Conservation (phyloP, 2,113 vertebrate genomes). For the Emydura subglobosa region DNA sequence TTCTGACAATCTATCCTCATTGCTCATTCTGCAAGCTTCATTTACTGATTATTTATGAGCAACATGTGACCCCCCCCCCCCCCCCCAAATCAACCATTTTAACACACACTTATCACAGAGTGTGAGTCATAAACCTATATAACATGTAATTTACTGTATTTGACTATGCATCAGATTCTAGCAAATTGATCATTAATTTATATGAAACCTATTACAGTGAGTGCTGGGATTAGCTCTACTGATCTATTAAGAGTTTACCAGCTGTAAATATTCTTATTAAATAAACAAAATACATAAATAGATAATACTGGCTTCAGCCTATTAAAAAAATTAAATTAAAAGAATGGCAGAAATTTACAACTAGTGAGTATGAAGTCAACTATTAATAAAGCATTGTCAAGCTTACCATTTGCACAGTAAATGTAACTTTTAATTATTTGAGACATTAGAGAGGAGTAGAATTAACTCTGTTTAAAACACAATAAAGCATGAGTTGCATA, state of each 20-base stretch:
- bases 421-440: slow-evolving; percentile 6
- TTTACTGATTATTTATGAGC: not conserved
- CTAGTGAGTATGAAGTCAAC: not conserved
- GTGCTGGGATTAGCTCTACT: not conserved
- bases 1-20: not conserved
- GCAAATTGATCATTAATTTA: slow-evolving; percentile 26
- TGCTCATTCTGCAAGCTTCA: not conserved
- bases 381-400: slow-evolving; percentile 17
- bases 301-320: slow-evolving; percentile 13
- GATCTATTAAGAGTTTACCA: not conserved
- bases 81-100: not conserved
- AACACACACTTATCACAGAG: not conserved
- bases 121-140: not conserved
- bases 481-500: not conserved
- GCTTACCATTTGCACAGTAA: not conserved
- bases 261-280: slow-evolving; percentile 23
- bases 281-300: slow-evolving; percentile 33
- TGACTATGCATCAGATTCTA: slow-evolving; percentile 19
- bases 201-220: slow-evolving; percentile 23
- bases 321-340: slow-evolving; percentile 14
- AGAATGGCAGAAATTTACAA: not conserved
- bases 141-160: slow-evolving; percentile 7
- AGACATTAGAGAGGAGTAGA: not conserved
- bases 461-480: not conserved
- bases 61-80: not conserved